Percentiles rank a stretch among this genome's conserved stretches.
phyloP scores from a whole-genome alignment of 2,888 invertebrate genomes.

The Spatulosminthurus flaviceps region DNA sequence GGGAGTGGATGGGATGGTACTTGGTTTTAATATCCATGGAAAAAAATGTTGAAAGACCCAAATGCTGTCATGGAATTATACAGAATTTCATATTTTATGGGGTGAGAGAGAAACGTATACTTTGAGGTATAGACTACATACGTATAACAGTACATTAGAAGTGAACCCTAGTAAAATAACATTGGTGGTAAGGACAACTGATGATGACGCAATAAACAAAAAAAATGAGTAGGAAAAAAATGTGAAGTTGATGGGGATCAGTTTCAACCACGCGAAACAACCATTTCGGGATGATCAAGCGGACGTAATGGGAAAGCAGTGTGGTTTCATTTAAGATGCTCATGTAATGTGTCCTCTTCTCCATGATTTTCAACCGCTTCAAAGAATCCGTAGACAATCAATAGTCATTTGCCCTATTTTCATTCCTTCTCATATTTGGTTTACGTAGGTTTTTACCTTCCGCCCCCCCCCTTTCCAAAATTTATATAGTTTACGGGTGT shows the following conservation, averaged over 20 bases:
- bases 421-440: neutral
- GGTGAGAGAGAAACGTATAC: too few relatives aligned
- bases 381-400: neutral
- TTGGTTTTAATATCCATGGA: neutral
- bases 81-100: too few relatives aligned
- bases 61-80: too few relatives aligned
- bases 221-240: neutral
- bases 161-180: too few relatives aligned
- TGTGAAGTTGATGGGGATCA: neutral
- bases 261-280: neutral
- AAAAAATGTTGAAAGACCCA: too few relatives aligned
- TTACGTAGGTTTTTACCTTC: too few relatives aligned
- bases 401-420: neutral
- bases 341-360: neutral
- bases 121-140: too few relatives aligned
- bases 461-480: too few relatives aligned
- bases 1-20: neutral
- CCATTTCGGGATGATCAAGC: constrained; percentile 4
- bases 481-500: too few relatives aligned
- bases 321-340: neutral
- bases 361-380: neutral
- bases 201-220: too few relatives aligned
- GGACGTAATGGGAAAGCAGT: neutral
- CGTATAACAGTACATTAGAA: too few relatives aligned
- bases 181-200: too few relatives aligned